phyloP scores from a whole-genome alignment of 2,113 vertebrate genomes.

The Paradisaea rubra region DNA sequence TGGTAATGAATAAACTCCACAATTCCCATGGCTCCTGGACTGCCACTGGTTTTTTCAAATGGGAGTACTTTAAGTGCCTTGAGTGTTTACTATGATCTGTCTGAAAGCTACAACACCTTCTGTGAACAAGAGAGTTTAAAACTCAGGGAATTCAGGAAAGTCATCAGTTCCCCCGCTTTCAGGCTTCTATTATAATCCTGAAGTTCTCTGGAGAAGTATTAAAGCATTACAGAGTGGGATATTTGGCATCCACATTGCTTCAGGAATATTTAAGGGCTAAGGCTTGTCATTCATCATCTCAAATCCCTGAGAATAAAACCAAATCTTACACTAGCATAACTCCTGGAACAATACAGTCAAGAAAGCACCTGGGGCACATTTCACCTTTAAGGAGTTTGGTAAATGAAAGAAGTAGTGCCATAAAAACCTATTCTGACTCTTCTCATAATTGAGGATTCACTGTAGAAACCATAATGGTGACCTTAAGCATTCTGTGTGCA shows the following conservation, averaged over 20 bases:
- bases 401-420: not conserved
- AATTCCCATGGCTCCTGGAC: not conserved
- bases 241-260: not conserved
- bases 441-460: not conserved
- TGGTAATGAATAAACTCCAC: not conserved
- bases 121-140: not conserved
- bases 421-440: not conserved
- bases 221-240: not conserved
- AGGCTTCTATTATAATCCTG: not conserved
- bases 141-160: not conserved
- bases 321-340: not conserved
- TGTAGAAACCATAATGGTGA: not conserved
- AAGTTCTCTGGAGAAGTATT: not conserved
- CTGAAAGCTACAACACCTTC: not conserved
- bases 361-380: not conserved
- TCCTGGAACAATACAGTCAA: not conserved
- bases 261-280: not conserved
- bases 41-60: not conserved
- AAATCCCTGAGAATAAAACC: not conserved
- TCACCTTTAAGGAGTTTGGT: not conserved
- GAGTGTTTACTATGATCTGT: not conserved
- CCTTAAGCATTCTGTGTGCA: not conserved
- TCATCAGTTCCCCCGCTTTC: not conserved
- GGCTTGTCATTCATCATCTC: not conserved
- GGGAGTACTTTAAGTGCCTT: not conserved